Percentiles rank a stretch among this genome's conserved stretches.
Conservation (phyloP, 2,888 invertebrate species). For the Tenodera sinensis region DNA sequence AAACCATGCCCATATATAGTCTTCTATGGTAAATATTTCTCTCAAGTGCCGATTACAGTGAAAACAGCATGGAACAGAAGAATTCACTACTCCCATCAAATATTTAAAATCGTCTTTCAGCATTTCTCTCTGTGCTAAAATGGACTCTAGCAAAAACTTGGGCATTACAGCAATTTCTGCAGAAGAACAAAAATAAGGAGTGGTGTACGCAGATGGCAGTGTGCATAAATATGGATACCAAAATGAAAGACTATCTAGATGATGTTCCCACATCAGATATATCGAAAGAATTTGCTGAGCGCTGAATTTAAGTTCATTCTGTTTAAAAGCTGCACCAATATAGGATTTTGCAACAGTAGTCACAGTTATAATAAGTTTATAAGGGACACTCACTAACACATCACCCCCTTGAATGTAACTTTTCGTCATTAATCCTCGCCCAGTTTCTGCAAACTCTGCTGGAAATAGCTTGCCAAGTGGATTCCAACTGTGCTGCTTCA, state of each 20-base stretch:
- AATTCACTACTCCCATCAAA: background rate
- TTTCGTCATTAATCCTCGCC: conserved; percentile 69
- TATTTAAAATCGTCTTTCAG: conserved; percentile 1
- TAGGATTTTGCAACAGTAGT: conserved; percentile 39
- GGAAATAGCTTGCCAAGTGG: conserved; percentile 55
- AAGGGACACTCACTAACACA: conserved; percentile 52
- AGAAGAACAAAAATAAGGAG: conserved; percentile 64
- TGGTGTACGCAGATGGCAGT: conserved; percentile 62
- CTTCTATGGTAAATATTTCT: conserved; percentile 51
- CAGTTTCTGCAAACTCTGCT: conserved; percentile 62
- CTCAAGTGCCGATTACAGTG: conserved; percentile 40
- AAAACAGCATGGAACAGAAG: conserved; percentile 5
- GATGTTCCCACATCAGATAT: conserved; percentile 67
- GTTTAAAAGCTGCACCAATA: conserved; percentile 35
- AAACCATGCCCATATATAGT: conserved; percentile 77
- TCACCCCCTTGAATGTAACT: conserved; percentile 54
- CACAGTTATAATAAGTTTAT: conserved; percentile 49
- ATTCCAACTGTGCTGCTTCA: conserved; percentile 53
- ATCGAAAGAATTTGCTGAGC: conserved; percentile 71
- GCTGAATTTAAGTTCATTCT: conserved; percentile 39
- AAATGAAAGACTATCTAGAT: conserved; percentile 51
- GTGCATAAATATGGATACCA: conserved; percentile 66
- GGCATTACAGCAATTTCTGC: conserved; percentile 57
- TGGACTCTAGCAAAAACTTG: conserved; percentile 48
- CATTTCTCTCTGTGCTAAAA: conserved; percentile 3